phyloP scores from a whole-genome alignment of 2,113 vertebrate species.

The Ciconia maguari region DNA sequence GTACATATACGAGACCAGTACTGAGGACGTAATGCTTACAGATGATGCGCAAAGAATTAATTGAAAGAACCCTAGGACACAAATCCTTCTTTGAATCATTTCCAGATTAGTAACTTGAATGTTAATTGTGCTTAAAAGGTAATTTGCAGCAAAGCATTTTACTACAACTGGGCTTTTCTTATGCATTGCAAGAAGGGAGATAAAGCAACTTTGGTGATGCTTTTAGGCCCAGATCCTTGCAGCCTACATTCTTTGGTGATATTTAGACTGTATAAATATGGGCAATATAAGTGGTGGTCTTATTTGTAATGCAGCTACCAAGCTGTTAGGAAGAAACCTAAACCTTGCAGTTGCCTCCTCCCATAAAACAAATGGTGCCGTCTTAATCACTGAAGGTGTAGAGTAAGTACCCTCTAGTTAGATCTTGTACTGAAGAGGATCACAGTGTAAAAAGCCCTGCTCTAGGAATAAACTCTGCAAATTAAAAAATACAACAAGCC shows the following conservation, averaged over 20 bases:
- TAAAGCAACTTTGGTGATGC: not conserved
- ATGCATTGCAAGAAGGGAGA: not conserved
- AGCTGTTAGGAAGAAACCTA: not conserved
- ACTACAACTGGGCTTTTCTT: not conserved
- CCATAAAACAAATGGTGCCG: not conserved
- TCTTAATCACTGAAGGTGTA: not conserved
- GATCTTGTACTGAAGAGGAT: not conserved
- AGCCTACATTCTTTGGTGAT: not conserved
- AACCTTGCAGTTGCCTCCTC: not conserved
- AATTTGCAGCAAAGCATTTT: not conserved
- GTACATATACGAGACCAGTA: not conserved
- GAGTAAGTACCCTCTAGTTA: not conserved
- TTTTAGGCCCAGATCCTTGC: not conserved
- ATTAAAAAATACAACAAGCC: not conserved
- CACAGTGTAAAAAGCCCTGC: not conserved
- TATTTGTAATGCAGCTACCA: not conserved
- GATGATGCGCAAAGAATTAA: not conserved
- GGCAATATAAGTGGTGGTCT: not conserved
- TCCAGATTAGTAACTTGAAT: not conserved
- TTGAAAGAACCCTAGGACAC: not conserved
- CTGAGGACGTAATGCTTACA: not conserved
- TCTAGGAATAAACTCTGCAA: not conserved
- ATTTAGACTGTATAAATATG: not conserved
- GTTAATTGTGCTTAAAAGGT: not conserved
- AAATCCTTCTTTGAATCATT: not conserved